Evolutionary conservation across 2,113 vertebrate genomes (phyloP).

Genomic region (Peromyscus polionotus): DNA sequence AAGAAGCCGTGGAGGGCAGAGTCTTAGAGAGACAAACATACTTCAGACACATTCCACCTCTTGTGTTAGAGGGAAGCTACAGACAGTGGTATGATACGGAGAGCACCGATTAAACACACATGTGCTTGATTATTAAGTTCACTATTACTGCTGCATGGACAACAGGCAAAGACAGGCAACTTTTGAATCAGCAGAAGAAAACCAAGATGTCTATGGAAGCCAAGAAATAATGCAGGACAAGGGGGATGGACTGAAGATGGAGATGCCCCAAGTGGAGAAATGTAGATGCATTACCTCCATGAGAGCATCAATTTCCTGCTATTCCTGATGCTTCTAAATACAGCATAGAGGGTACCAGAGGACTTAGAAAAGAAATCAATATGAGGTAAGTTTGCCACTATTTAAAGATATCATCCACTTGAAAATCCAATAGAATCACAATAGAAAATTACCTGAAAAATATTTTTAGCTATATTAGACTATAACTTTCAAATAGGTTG

Average conservation of each 20-base stretch:
- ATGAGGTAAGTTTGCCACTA: background rate
- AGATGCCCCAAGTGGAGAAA: background rate
- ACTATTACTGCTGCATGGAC: background rate
- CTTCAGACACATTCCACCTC: background rate
- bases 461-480: background rate
- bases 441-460: background rate
- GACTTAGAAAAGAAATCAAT: background rate
- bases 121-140: background rate
- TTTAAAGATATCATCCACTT: background rate
- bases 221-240: background rate
- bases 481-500: background rate
- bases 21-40: background rate
- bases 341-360: background rate
- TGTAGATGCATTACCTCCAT: background rate
- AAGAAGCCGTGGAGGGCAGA: background rate
- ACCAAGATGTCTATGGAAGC: background rate
- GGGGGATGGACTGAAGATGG: background rate
- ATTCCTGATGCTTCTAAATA: background rate
- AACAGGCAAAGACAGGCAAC: background rate
- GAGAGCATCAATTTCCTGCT: background rate
- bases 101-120: background rate
- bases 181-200: constrained; percentile 1
- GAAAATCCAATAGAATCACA: background rate
- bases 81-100: background rate
- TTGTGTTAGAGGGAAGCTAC: background rate